Evolutionary conservation across 1,140 invertebrate species (phyloP), one percentile per base, ranked within the genome.

Genomic region (Medauroidea extradentata): DNA sequence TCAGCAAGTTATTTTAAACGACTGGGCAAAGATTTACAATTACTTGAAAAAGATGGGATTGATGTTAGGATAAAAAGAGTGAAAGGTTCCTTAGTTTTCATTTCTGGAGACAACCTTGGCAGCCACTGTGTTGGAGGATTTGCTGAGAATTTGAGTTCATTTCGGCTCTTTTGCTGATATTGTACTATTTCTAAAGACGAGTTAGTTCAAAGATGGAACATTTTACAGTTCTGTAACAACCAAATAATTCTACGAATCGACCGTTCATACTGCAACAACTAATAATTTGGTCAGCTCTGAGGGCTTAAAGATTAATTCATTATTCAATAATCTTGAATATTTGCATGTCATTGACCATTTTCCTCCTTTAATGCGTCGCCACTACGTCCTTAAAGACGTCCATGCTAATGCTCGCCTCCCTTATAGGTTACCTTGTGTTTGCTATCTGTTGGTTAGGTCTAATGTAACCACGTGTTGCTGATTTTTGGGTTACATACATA

Each of bases 71-170:
- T 5, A 46, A 46, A 25, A 42, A 52, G 16, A 52, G 60, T n/a
- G n/a, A 65, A 65, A 59, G 64, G 56, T 29, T 16, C 49, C 18
- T 11, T 65, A 16, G 60, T 62, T 4, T 67, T 63, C 38, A 62
- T 67, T 25, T 46, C 62, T 34, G 65, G 65, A n/a, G 63, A 67
- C 48, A 67, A 67, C 53, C 58, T 67, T 14, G 65, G 65, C 18
- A 65, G 61, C 53, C 65, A 67, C 53, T 39, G 46, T 9, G 25
- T 67, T 9, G 65, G 61, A 24, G 65, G 65, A 21, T 64, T 67
- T 52, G 25, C 51, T 19, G n/a, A 64, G 63, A 69, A 67, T 61
- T 67, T 67, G 19, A 64, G 60, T 60, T 62, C 18, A 23, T 14
- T 59, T 23, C 42, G 60, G 38, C 61, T 65, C 57, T 61, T 67